phyloP scores from a whole-genome alignment of 2,888 invertebrate species.

The Andrena camellia region DNA sequence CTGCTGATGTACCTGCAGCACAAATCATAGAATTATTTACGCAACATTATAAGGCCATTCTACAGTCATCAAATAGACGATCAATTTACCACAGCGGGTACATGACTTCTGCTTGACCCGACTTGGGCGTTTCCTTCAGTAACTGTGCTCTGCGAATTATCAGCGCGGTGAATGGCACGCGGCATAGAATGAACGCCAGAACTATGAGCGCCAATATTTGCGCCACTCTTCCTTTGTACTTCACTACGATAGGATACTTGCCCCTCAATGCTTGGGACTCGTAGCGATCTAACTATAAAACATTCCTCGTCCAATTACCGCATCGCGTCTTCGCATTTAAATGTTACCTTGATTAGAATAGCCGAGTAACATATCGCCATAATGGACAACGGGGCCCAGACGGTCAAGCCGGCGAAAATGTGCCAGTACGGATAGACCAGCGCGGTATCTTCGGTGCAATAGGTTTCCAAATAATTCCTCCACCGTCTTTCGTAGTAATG shows the following conservation, averaged over 20 bases:
- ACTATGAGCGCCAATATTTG: constrained; percentile 90
- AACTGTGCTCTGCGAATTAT: constrained; percentile 88
- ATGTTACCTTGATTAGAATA: constrained; percentile 88
- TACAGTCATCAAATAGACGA: background rate
- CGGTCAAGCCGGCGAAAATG: constrained; percentile 90
- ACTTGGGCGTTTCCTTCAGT: constrained; percentile 81
- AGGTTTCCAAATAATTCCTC: constrained; percentile 91
- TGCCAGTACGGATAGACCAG: constrained; percentile 92
- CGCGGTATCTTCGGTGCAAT: constrained; percentile 90
- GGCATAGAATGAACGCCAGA: constrained; percentile 89
- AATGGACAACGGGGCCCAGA: constrained; percentile 91
- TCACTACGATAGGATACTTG: constrained; percentile 88
- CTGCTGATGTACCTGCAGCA: constrained; percentile 89
- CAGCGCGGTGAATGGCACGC: constrained; percentile 91
- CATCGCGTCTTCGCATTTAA: background rate
- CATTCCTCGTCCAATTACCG: background rate
- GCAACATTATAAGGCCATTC: background rate
- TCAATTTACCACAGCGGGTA: constrained; percentile 70
- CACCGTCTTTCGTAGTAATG: constrained; percentile 90
- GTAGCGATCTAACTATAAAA: constrained; percentile 88
- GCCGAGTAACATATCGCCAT: constrained; percentile 92
- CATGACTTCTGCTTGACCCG: constrained; percentile 68
- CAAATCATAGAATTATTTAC: constrained; percentile 17
- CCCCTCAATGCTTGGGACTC: constrained; percentile 88
- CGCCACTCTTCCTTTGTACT: constrained; percentile 89